These are phyloP conservation scores for Triplophysa yarkandensis DNA, from an alignment of 2,797 vertebrate genomes.

Conservation along the genomic window DNA sequence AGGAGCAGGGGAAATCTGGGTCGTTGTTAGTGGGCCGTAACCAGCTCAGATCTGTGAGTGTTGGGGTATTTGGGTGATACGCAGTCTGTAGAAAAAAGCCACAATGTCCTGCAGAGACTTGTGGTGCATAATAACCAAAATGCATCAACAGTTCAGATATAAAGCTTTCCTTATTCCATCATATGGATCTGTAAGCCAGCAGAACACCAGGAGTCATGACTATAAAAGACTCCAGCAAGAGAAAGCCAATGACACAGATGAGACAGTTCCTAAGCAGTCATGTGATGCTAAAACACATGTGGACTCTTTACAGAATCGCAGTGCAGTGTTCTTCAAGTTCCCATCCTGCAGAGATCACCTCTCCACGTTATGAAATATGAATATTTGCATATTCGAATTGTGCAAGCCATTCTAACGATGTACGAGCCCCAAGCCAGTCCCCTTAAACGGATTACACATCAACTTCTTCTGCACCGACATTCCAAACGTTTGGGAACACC, in stretches of 20 bases:
- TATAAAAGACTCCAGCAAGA: no score
- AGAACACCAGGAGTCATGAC: no score
- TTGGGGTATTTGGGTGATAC: slow-evolving; percentile 25
- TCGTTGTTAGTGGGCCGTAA: slow-evolving; percentile 37
- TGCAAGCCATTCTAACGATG: neutral
- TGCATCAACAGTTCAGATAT: neutral
- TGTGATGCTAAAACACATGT: neutral
- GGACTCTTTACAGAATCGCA: slow-evolving; percentile 7
- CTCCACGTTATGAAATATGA: slow-evolving; percentile 6
- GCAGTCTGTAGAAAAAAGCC: neutral
- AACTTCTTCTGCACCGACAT: neutral
- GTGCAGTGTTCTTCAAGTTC: slow-evolving; percentile 21
- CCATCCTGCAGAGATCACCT: slow-evolving; percentile 8
- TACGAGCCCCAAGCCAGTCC: neutral
- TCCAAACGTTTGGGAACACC: neutral
- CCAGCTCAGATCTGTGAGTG: slow-evolving; percentile 29
- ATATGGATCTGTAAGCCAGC: neutral
- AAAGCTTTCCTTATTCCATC: neutral
- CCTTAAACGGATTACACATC: neutral
- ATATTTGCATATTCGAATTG: neutral
- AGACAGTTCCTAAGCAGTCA: no score
- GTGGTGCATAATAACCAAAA: neutral
- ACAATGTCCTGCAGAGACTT: neutral
- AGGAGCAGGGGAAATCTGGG: slow-evolving; percentile 43
- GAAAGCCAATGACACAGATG: neutral